Base-by-base conservation (phyloP, 2,888 invertebrate genomes). In the Taenaris catops region DNA sequence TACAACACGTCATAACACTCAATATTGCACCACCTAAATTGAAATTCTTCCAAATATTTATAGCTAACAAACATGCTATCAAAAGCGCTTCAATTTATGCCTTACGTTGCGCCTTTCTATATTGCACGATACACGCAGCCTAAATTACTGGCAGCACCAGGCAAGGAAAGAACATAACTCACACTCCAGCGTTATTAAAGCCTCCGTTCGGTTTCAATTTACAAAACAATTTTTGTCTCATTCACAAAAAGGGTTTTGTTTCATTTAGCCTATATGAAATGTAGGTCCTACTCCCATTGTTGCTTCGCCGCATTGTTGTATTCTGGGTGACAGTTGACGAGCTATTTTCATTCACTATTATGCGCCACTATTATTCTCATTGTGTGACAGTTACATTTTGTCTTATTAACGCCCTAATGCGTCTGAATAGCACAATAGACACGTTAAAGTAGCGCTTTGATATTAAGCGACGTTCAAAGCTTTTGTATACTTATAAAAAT, bases 321-420 rank as follows among this genome's bases (percentile, higher is more conserved):
- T 65, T 63, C 67, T 70, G 60, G 55, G 60, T 58, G 66, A 53
- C 69, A 73, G 66, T 69, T 69, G 70, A 75, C 75, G 75, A 72
- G 78, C 76, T 65, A 78, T 79, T 79, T 80, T 80, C 78, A 78
- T 80, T 81, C 76, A 51, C 70, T 55, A 78, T 79, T 79, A 78
- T 76, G 60, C 68, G 53, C 61, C 61, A 67, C 68, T 69, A 75
- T 79, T 78, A 78, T 76, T 62, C 61, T 62, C 74, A 79, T 81
- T 83, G 83, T 80, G 66, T 51, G 55, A 67, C 62, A 73, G 67
- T 70, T 68, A 67, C 67, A 67, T 66, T 50, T 49, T 50, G 58
- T 50, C 58, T 58, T 62, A 58, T 59, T 59, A 54, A 53, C 49
- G 55, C 51, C 48, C 43, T 54, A 56, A 55, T 54, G 53, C 51